A percentile compares a stretch with the other conserved stretches of the same genome.
phyloP scores from a whole-genome alignment of 1,140 invertebrate genomes.

The Manduca sexta region DNA sequence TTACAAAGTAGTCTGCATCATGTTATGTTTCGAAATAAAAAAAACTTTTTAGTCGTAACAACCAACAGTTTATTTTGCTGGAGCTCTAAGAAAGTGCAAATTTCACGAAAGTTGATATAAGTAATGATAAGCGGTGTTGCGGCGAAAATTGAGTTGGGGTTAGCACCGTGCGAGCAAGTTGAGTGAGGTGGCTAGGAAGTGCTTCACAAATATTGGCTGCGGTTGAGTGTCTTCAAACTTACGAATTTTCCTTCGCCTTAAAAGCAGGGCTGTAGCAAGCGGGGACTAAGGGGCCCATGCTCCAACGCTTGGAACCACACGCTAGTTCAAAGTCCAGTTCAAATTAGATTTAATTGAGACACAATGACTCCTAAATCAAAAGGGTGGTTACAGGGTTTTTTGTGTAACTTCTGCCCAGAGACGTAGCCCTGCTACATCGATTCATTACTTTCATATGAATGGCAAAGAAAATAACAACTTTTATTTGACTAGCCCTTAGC shows the following conservation, averaged over 20 bases:
- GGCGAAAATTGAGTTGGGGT: constrained; percentile 35
- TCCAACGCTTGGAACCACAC: no score
- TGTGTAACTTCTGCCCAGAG: neutral
- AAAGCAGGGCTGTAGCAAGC: no score
- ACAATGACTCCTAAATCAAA: no score
- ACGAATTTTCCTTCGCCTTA: constrained; percentile 27
- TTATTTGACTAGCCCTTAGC: constrained; percentile 13
- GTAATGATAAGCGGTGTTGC: constrained; percentile 18
- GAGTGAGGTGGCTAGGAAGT: constrained; percentile 30
- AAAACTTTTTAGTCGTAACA: no score
- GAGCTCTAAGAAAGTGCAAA: constrained; percentile 4
- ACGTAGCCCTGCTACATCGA: neutral
- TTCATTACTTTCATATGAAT: constrained; percentile 12
- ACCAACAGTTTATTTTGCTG: no score
- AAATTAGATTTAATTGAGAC: no score
- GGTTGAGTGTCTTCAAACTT: constrained; percentile 35
- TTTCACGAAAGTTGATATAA: constrained; percentile 20
- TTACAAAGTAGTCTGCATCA: no score
- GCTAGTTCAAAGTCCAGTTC: no score
- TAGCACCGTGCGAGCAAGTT: constrained; percentile 23
- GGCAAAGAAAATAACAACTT: constrained; percentile 11
- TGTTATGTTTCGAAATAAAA: no score
- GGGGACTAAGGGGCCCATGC: no score
- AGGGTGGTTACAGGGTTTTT: no score
- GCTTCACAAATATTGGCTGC: constrained; percentile 41